Percentiles rank a stretch among this genome's conserved stretches.
Evolutionary conservation across 2,888 invertebrate species (phyloP).

Genomic region (Leptogaster cylindrica): DNA sequence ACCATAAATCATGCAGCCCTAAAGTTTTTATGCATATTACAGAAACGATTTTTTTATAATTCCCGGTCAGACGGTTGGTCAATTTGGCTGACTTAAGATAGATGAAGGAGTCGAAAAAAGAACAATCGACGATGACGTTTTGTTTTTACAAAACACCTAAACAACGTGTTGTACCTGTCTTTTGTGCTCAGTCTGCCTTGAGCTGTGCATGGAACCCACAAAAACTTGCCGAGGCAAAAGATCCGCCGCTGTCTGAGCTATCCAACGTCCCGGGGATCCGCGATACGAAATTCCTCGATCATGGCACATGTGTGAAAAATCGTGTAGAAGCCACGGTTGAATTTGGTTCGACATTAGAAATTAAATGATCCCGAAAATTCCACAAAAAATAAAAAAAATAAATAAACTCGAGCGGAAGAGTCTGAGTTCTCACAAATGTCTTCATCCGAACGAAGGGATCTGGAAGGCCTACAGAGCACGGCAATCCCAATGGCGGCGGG

Average conservation of each 20-base stretch:
- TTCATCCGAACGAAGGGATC: slow-evolving; percentile 29
- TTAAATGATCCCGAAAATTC: slow-evolving; percentile 45
- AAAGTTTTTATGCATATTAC: slow-evolving; percentile 47
- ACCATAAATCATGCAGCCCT: slow-evolving; percentile 46
- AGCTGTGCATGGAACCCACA: slow-evolving; percentile 23
- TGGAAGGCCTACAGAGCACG: slow-evolving; percentile 5
- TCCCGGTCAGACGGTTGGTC: slow-evolving; percentile 38
- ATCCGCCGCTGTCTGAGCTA: slow-evolving; percentile 1
- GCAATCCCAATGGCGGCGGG: background rate
- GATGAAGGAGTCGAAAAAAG: slow-evolving; percentile 28
- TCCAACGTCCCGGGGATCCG: slow-evolving; percentile 12
- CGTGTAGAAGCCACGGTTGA: slow-evolving; percentile 30
- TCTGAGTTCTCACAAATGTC: slow-evolving; percentile 39
- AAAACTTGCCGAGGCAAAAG: slow-evolving; percentile 31
- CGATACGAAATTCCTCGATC: slow-evolving; percentile 44
- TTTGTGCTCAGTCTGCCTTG: slow-evolving; percentile 3
- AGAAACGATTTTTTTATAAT: slow-evolving; percentile 37
- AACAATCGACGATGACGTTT: slow-evolving; percentile 42
- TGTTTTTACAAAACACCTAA: slow-evolving; percentile 42
- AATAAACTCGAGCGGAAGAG: slow-evolving; percentile 9
- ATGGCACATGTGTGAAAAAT: slow-evolving; percentile 47
- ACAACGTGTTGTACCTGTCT: slow-evolving; percentile 21
- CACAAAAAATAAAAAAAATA: no score
- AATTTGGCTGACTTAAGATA: slow-evolving; percentile 41
- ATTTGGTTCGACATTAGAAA: slow-evolving; percentile 39